phyloP scores from a whole-genome alignment of 2,888 invertebrate genomes.

The Pterostichus niger region DNA sequence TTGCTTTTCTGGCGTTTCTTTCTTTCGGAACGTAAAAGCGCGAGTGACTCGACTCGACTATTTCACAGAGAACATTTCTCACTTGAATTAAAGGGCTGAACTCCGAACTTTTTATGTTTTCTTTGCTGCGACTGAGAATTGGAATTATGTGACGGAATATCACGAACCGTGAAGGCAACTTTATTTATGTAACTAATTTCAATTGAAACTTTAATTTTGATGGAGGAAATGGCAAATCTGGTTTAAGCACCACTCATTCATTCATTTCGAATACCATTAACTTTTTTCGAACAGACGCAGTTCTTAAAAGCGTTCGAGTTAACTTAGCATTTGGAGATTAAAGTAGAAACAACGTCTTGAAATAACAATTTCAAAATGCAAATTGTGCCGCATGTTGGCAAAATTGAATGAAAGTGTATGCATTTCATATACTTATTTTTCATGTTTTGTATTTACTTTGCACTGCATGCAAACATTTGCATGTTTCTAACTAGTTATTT shows the following conservation, averaged over 20 bases:
- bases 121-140: conserved; percentile 24
- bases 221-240: conserved; percentile 38
- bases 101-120: conserved; percentile 44
- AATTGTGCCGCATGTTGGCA: conserved; percentile 28
- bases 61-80: conserved; percentile 33
- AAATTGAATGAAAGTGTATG: conserved; percentile 46
- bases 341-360: conserved; percentile 27
- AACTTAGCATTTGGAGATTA: conserved; percentile 18
- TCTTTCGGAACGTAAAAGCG: conserved; percentile 1
- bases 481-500: conserved; percentile 38
- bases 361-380: conserved; percentile 41
- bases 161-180: conserved; percentile 37
- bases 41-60: conserved; percentile 24
- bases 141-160: conserved; percentile 41
- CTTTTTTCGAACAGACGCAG: conserved; percentile 4
- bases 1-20: conserved; percentile 50
- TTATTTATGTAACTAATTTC: conserved; percentile 60
- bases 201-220: conserved; percentile 57
- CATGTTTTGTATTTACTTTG: conserved; percentile 31
- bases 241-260: conserved; percentile 18
- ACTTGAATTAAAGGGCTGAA: conserved; percentile 54
- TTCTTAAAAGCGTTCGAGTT: conserved; percentile 2
- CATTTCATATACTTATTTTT: conserved; percentile 40
- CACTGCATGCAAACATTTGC: conserved; percentile 33
- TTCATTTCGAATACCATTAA: conserved; percentile 23